Evolutionary conservation across 2,797 vertebrate species (phyloP), one percentile per base, ranked within the genome.

Genomic region (Tinamus major): DNA sequence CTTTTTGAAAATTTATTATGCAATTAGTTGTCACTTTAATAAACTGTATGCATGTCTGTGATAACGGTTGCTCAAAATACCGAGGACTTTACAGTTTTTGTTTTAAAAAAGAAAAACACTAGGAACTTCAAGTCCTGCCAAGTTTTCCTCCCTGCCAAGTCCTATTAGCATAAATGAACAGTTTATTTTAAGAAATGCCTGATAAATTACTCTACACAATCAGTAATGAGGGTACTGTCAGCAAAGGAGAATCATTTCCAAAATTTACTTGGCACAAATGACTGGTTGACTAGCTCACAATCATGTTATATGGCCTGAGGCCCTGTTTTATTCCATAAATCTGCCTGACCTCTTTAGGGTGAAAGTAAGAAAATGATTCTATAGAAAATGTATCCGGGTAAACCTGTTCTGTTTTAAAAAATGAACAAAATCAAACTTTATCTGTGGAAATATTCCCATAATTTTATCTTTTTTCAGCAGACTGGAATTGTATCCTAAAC

Each of bases 131-230:
- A 98, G 97, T 98, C 87, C 98, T 98, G 97, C 98, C 98, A 98
- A 98, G 95, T 98, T 97, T 97, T 97, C 89, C 97, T 97, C 97
- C 95, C 96, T 98, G 98, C 98, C 98, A 98, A 98, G 96, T 98
- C 97, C 97, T 97, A 98, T 98, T 98, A 98, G 97, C 98, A 98
- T 97, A 98, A 98, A 98, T 98, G 97, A 98, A 98, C 68, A 90
- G 98, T 98, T 98, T 98, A 98, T 98, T 98, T 98, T 98, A 98
- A 98, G 98, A 98, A 98, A 98, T 98, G 98, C 97, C 97, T 98
- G 97, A 98, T 98, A 98, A 98, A 98, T 98, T 98, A 98, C 97
- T 98, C 97, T 97, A 97, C 97, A 98, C 97, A 98, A 97, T 98
- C 97, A 49, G 97, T 98, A 98, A 98, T 98, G 98, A 98, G 98